Percentiles rank a stretch among this genome's conserved stretches.
Evolutionary conservation across 2,797 vertebrate species (phyloP).

Genomic region (Pagetopsis macropterus): DNA sequence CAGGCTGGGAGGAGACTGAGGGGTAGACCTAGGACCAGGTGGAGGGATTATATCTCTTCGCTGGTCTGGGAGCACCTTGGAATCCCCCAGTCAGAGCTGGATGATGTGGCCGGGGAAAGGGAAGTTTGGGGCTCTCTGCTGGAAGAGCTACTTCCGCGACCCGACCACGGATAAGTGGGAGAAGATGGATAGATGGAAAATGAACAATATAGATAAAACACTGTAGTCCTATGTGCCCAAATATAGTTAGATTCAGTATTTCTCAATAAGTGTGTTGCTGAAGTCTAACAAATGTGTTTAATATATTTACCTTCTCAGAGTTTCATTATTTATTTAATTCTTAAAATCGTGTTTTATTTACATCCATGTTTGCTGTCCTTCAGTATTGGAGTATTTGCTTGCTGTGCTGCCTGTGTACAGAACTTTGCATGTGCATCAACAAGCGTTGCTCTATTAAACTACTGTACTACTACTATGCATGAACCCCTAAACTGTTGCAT

Average conservation of each 20-base stretch:
- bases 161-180: too few species aligned
- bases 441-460: fast-evolving
- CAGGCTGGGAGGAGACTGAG: too few species aligned
- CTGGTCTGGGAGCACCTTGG: too few species aligned
- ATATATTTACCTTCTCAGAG: background rate
- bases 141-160: too few species aligned
- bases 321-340: background rate
- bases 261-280: background rate
- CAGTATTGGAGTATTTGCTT: background rate
- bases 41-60: too few species aligned
- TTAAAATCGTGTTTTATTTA: background rate
- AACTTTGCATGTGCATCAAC: background rate
- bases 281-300: background rate
- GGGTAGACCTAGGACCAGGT: too few species aligned
- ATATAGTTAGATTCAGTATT: background rate
- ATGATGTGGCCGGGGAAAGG: too few species aligned
- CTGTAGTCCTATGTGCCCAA: background rate
- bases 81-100: too few species aligned
- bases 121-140: too few species aligned
- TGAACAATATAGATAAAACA: too few species aligned
- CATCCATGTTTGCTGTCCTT: background rate
- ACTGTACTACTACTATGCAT: background rate
- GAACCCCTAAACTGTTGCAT: background rate
- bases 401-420: background rate
- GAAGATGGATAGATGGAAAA: too few species aligned